Percentiles rank a stretch among this genome's conserved stretches.
These are phyloP conservation scores for Scleropages formosus DNA, from an alignment of 2,797 vertebrate species.

Conservation along the genomic window DNA sequence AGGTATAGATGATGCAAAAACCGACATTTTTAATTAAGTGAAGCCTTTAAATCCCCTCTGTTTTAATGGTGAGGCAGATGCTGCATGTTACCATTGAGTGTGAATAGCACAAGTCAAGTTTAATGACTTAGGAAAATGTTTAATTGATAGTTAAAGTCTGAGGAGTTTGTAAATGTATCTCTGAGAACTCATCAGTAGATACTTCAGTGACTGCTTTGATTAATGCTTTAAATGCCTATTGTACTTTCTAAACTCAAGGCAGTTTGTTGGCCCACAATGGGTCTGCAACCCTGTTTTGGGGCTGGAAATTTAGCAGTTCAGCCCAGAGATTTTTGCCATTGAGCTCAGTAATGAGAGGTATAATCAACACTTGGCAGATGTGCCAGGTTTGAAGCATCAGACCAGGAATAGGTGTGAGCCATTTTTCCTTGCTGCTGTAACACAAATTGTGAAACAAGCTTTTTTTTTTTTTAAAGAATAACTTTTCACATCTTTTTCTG, in stretches of 20 bases:
- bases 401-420: background rate
- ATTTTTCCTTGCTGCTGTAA: background rate
- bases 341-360: background rate
- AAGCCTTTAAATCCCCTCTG: no score
- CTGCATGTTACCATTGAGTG: no score
- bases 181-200: no score
- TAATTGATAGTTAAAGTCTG: no score
- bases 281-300: background rate
- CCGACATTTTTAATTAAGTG: no score
- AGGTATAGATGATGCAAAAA: no score
- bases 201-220: background rate
- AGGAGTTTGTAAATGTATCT: no score
- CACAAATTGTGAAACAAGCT: background rate
- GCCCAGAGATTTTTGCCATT: background rate
- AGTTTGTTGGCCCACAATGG: no score
- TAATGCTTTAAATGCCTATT: background rate
- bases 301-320: background rate
- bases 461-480: background rate
- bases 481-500: constrained; percentile 42
- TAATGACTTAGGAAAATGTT: no score
- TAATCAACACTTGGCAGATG: background rate
- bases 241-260: no score
- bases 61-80: no score
- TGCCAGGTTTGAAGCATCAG: background rate
- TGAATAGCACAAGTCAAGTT: no score